Base-by-base conservation (phyloP, 1,140 invertebrate genomes). In the Bombus difficillimus region DNA sequence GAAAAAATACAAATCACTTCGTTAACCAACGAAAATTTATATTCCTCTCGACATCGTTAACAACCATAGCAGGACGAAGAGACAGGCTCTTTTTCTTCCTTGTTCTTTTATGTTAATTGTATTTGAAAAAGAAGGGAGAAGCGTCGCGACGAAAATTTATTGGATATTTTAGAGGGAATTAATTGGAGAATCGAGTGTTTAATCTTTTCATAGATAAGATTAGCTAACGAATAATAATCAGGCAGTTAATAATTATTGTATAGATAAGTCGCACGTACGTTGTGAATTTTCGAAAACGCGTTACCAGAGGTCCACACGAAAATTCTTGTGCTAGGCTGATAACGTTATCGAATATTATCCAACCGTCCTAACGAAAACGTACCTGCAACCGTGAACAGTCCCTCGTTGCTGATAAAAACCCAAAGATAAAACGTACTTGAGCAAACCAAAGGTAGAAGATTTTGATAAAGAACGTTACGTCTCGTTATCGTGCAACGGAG, bases 1-100 rank as follows among this genome's bases (percentile, higher is more conserved):
- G 64, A 81, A 68, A 79, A 75, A 69, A 75, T 88, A 83, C 81
- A 88, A 88, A 86, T 89, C 88, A 82, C 68, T 66, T 59, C 74
- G 83, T 88, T 86, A 83, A 76, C 85, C 78, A 78, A 84, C 64
- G 75, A 71, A 79, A 79, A 84, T 83, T 77, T 83, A 83, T 83
- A 84, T 53, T 72, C 47, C 37, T 77, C 57, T 39, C 13, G 74
- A 76, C 74, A 25, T 79, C 74, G 71, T 79, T 78, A 84, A 76
- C 72, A 59, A 76, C 59, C 74, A 28, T 25, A 6, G 12, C 22
- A 22, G 25, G n/a, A 25, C 1, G 22, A 39, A 12, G 68, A 39
- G 25, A 71, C 68, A 10, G 41, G 71, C 41, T 53, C 18, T 53
- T 53, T 53, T 53, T 53, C 18, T 4, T 32, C 8, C 43, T 8